A percentile compares a stretch with the other conserved stretches of the same genome.
phyloP scores from a whole-genome alignment of 2,888 invertebrate genomes.

The Spilosoma lubricipeda region DNA sequence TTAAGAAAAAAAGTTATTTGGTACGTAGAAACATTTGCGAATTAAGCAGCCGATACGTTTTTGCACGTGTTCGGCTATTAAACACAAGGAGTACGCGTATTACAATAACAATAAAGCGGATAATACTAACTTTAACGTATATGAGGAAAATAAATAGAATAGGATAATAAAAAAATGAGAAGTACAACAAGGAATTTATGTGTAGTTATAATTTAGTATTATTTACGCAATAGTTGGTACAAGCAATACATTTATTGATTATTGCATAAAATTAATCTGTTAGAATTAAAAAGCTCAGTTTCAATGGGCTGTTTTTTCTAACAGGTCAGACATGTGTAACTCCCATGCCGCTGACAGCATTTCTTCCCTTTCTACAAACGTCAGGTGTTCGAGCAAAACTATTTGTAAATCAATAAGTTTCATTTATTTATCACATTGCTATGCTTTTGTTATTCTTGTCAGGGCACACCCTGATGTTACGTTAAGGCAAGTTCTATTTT shows the following conservation, averaged over 20 bases:
- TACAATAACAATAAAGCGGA: constrained; percentile 19
- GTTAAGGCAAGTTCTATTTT: not conserved
- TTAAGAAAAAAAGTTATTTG: not conserved
- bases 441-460: not conserved
- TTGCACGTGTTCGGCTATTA: not conserved
- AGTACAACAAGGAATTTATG: not conserved
- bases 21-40: not conserved
- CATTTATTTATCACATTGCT: not conserved
- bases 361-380: not conserved
- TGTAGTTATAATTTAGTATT: not conserved
- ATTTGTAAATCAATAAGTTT: not conserved
- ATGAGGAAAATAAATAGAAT: constrained; percentile 44
- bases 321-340: too few relatives aligned
- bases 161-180: constrained; percentile 31
- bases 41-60: not conserved
- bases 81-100: not conserved
- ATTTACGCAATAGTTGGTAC: not conserved
- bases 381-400: not conserved
- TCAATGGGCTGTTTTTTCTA: not conserved
- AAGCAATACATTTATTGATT: not conserved
- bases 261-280: not conserved
- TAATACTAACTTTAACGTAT: not conserved
- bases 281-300: too few relatives aligned
- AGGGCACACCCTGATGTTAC: too few relatives aligned
- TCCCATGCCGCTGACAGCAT: not conserved